Percentiles rank a stretch among this genome's conserved stretches.
phyloP scores from a whole-genome alignment of 1,140 invertebrate genomes.

The Metopolophium dirhodum region DNA sequence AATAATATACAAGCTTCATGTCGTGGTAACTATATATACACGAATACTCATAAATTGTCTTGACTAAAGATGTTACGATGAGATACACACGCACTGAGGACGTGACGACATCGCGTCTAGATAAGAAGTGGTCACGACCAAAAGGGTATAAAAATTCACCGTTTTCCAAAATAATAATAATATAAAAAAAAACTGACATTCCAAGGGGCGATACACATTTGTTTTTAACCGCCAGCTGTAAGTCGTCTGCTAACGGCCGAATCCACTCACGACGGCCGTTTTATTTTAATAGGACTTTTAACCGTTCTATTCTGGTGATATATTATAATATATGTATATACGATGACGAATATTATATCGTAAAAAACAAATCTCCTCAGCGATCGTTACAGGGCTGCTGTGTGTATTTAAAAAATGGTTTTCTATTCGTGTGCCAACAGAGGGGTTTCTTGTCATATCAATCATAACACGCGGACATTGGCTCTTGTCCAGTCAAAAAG shows the following conservation, averaged over 20 bases:
- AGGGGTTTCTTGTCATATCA: conserved; percentile 33
- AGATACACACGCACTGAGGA: conserved; percentile 39
- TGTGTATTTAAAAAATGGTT: conserved; percentile 43
- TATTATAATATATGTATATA: conserved; percentile 27
- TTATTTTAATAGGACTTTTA: conserved; percentile 53
- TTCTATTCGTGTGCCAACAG: conserved; percentile 48
- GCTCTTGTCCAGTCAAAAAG: conserved; percentile 33
- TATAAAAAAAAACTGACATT: conserved; percentile 1
- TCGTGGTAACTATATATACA: neutral
- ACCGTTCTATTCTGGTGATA: conserved; percentile 53
- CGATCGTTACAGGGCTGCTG: conserved; percentile 33
- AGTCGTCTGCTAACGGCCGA: conserved; percentile 42
- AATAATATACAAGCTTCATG: conserved; percentile 19
- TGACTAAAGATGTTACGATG: conserved; percentile 29
- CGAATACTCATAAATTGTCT: conserved; percentile 44
- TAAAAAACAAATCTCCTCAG: conserved; percentile 52
- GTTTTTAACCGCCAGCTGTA: conserved; percentile 45
- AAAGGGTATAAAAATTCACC: conserved; percentile 16
- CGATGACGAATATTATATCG: conserved; percentile 47
- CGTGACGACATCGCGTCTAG: conserved; percentile 31
- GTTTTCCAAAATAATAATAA: conserved; percentile 11
- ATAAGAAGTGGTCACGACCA: conserved; percentile 53
- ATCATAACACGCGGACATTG: conserved; percentile 48
- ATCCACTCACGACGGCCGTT: conserved; percentile 49
- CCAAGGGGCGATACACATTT: conserved; percentile 11